Base-by-base conservation (phyloP, 2,888 invertebrate species). In the Agrotis exclamationis region DNA sequence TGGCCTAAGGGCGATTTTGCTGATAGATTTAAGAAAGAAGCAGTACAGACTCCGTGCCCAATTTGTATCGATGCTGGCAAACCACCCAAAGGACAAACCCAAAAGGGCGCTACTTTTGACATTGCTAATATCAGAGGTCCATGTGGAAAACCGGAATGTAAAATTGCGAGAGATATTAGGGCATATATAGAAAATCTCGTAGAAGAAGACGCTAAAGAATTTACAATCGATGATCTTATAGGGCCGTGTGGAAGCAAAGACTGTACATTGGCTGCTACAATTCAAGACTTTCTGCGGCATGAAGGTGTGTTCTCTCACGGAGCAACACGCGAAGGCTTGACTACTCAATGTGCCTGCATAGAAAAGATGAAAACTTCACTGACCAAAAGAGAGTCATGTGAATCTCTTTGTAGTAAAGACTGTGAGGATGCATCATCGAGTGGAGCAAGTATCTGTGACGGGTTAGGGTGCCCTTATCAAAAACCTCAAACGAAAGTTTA, bases 171-270 rank as follows among this genome's bases (percentile, higher is more conserved):
- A 87, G 91, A 93, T 69, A 86, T 96, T 74, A 89, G 94, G 81
- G 91, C 91, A 24, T 96, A 95, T 74, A 93, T 96, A 48, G 94
- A 94, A 88, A 92, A 91, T 62, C 88, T 95, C 3, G 91, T 95
- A 13, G 92, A 91, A 33, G 95, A 96, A 89, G 96, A 96, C 70
- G 88, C 93, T 51, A 83, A 87, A 79, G 92, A 91, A 84, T 88
- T 96, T 53, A 85, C 91, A 76, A 85, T 96, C 3, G 86, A 92
- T 28, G 91, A 93, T 18, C 87, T 96, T 28, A 87, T 94, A 56
- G 96, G 96, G 3, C 96, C 96, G 4, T 96, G 96, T 82, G 96
- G 96, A 39, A 96, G 94, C 74, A 94, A 92, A 79, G 82, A 90
- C 5, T 96, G 96, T 86, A 92, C 91, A 56, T 78, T 96, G 74